Conservation (phyloP, 2,797 vertebrate species). For the Falco cherrug region DNA sequence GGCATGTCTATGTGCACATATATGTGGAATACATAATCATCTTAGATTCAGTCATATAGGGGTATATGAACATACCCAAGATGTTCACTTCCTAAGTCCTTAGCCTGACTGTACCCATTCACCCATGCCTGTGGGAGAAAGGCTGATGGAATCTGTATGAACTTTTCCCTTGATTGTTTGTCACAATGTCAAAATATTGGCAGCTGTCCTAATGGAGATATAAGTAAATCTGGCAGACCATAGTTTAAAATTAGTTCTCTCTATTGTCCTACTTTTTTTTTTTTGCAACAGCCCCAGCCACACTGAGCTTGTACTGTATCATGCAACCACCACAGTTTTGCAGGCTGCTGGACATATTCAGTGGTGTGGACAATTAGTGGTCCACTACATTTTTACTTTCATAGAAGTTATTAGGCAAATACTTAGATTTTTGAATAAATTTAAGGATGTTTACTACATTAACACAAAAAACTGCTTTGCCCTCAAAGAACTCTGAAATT, state of each 20-base stretch:
- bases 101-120: background rate
- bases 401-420: background rate
- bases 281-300: background rate
- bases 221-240: constrained; percentile 32
- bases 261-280: background rate
- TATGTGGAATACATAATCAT: background rate
- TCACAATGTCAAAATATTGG: constrained; percentile 30
- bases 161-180: background rate
- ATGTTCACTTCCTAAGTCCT: background rate
- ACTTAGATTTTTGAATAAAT: background rate
- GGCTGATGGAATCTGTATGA: background rate
- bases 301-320: background rate
- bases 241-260: constrained; percentile 30
- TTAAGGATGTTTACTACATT: background rate
- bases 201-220: constrained; percentile 3
- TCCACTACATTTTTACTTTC: background rate
- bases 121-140: background rate
- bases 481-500: background rate
- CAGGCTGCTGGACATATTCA: background rate
- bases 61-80: background rate
- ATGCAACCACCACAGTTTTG: background rate
- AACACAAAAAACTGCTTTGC: background rate
- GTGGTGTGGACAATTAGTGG: background rate
- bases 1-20: fast-evolving
- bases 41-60: background rate